These are phyloP conservation scores for Rhadina sibilatrix DNA, from an alignment of 2,113 vertebrate genomes.

Conservation along the genomic window DNA sequence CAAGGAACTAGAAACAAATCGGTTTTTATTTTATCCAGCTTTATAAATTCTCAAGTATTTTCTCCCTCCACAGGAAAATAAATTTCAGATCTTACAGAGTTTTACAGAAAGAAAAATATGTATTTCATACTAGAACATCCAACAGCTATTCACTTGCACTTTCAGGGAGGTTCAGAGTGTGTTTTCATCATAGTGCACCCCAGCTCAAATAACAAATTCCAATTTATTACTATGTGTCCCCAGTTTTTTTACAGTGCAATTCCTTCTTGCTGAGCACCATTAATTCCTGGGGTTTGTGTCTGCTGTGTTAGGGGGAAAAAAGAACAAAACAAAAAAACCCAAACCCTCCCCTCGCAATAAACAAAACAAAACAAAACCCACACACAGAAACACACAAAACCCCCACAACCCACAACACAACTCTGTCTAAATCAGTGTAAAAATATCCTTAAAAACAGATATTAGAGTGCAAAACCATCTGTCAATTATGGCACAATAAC, in stretches of 20 bases:
- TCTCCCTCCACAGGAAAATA: background rate
- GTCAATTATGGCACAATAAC: constrained; percentile 68
- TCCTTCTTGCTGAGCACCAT: background rate
- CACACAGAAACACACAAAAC: background rate
- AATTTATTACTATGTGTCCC: background rate
- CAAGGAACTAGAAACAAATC: background rate
- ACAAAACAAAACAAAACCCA: background rate
- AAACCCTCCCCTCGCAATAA: background rate
- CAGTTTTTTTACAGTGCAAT: background rate
- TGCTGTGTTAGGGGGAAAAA: background rate
- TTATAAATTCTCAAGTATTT: background rate
- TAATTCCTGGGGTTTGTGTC: background rate
- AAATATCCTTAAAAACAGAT: constrained; percentile 70
- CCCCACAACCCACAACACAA: background rate
- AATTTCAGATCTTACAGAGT: background rate
- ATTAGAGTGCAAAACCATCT: constrained; percentile 67
- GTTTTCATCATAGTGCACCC: background rate
- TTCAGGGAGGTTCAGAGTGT: background rate
- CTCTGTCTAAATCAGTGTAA: constrained; percentile 55
- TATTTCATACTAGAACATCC: background rate
- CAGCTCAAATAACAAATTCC: background rate
- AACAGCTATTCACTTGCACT: background rate
- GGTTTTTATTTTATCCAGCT: background rate
- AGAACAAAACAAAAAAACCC: background rate
- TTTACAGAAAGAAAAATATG: background rate